phyloP scores from a whole-genome alignment of 2,797 vertebrate species.

The Dendrocincla tyrannina region DNA sequence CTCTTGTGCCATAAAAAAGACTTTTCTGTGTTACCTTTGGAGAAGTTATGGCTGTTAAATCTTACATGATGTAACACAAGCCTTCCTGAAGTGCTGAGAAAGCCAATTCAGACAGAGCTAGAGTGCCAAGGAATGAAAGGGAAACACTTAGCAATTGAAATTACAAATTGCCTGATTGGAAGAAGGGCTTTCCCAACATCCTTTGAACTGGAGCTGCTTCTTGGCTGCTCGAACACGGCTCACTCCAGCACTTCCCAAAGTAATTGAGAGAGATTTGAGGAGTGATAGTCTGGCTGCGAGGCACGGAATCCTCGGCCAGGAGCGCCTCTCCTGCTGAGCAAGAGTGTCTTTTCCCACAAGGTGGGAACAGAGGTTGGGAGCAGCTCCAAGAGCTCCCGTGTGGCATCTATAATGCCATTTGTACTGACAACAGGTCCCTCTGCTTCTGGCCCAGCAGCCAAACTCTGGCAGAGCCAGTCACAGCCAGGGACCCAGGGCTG shows the following conservation, averaged over 20 bases:
- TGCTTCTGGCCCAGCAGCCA: background rate
- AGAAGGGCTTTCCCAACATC: background rate
- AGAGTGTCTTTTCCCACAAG: accelerated
- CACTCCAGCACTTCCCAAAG: background rate
- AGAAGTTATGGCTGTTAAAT: constrained; percentile 5
- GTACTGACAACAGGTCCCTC: accelerated
- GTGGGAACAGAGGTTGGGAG: background rate
- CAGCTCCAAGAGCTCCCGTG: background rate
- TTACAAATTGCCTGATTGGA: background rate
- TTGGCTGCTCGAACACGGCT: background rate
- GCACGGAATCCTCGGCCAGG: background rate
- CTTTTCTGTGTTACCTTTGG: background rate
- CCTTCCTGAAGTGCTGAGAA: background rate
- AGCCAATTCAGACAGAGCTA: background rate
- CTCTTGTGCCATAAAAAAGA: background rate
- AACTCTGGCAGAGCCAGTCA: background rate
- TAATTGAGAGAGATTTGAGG: accelerated
- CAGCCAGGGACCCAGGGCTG: background rate
- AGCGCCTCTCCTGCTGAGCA: background rate
- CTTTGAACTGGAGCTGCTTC: background rate
- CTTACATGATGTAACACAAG: background rate
- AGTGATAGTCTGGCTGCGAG: accelerated
- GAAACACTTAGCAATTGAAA: background rate
- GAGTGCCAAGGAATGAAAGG: background rate
- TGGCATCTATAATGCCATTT: accelerated